Base-by-base conservation (phyloP, 2,797 vertebrate genomes). In the Amphiprion clarkii region DNA sequence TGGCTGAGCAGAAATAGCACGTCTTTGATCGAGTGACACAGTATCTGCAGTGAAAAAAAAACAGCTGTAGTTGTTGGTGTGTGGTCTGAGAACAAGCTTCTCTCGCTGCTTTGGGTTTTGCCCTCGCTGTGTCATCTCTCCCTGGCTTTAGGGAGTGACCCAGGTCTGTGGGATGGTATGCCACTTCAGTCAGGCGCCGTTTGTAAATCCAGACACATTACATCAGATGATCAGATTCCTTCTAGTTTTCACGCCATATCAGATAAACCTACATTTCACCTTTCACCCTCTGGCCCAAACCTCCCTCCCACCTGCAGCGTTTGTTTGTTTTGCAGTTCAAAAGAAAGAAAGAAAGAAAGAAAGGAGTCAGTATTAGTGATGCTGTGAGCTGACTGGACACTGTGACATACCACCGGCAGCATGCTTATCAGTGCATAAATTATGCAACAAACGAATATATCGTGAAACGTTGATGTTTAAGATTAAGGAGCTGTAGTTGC, bases 221-320 rank as follows among this genome's bases (percentile, higher is more conserved):
- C 84, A 84, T 90, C 79, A 88, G 75, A 87, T 82, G 72, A 89
- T 91, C 71, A 79, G 58, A 89, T 82, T 87, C 67, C 56, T 81
- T 67, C 31, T 61, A 21, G 66, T 25, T 86, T 84, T 85, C 63
- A 69, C 69, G 86, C 65, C 68, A 71, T 39, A 85, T 85, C 75
- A 83, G 86, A 84, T 88, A 85, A 83, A 89, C 76, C 74, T 78
- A 60, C 17, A 14, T 61, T 65, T 88, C 70, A 87, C 83, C 78
- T 89, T 80, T 82, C 29, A 75, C 78, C 69, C 27, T 68, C 0
- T 76, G 46, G 4, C 62, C 61, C 48, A 40, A 71, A 67, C 61
- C 19, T 76, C 40, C 46, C 60, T 52, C 69, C 49, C 13, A 67
- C 82, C 76, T 80, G 59, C 72, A 76, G 64, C 39, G 11, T 66